Evolutionary conservation across 2,888 invertebrate species (phyloP).

Genomic region (Oxyteleia sp.): DNA sequence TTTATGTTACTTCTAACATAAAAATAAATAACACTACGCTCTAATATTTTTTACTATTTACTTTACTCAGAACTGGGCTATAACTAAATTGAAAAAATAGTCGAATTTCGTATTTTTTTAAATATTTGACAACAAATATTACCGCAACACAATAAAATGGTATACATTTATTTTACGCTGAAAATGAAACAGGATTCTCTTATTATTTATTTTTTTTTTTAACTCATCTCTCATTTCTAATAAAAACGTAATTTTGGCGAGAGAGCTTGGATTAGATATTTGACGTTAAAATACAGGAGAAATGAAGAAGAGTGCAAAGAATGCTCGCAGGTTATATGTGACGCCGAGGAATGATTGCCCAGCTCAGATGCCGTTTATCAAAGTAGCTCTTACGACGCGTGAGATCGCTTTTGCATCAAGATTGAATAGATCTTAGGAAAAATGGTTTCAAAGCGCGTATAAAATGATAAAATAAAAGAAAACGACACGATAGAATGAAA

Average conservation of each 20-base stretch:
- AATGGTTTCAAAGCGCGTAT: slow-evolving; percentile 69
- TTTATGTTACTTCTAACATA: too few species aligned
- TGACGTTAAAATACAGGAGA: slow-evolving; percentile 22
- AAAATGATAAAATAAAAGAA: slow-evolving; percentile 31
- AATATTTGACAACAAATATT: too few species aligned
- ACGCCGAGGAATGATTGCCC: slow-evolving; percentile 74
- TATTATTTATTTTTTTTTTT: slow-evolving; percentile 8
- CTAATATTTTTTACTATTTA: too few species aligned
- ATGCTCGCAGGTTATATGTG: slow-evolving; percentile 37
- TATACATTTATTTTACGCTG: too few species aligned
- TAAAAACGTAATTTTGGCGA: slow-evolving; percentile 9
- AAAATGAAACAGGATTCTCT: too few species aligned
- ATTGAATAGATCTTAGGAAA: slow-evolving; percentile 79
- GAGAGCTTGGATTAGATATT: slow-evolving; percentile 15
- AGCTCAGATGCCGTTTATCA: slow-evolving; percentile 79
- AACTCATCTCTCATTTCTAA: background rate
- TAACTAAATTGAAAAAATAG: too few species aligned
- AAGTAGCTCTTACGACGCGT: slow-evolving; percentile 79
- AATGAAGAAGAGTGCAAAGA: slow-evolving; percentile 23
- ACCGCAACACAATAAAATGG: too few species aligned
- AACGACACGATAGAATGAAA: slow-evolving; percentile 21
- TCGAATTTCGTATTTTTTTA: too few species aligned
- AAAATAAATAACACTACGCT: too few species aligned
- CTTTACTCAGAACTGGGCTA: too few species aligned
- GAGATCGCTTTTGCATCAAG: slow-evolving; percentile 80